Conservation (phyloP, 2,797 vertebrate genomes). For the Amphiprion clarkii region DNA sequence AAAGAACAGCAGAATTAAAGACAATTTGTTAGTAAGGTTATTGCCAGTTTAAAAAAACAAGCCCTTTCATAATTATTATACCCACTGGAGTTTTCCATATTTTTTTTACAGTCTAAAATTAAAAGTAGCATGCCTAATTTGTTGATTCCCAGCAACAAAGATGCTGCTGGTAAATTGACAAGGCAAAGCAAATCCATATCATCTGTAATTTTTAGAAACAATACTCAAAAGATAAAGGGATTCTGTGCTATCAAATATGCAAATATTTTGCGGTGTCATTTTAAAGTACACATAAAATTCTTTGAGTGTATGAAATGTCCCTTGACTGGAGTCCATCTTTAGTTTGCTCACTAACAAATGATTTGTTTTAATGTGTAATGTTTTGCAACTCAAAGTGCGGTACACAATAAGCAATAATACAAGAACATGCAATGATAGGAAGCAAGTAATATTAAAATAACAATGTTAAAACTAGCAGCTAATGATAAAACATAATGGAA, state of each 20-base stretch:
- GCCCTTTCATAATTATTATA: background rate
- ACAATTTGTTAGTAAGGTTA: slow-evolving; percentile 9
- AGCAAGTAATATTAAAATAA: background rate
- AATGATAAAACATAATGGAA: background rate
- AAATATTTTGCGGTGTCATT: background rate
- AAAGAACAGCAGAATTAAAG: background rate
- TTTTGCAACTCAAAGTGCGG: background rate
- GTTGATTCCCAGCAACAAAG: background rate
- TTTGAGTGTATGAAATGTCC: background rate
- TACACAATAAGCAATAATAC: too few relatives aligned
- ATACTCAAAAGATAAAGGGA: background rate
- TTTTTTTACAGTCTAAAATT: background rate
- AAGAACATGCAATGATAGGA: too few relatives aligned
- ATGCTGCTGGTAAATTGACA: background rate
- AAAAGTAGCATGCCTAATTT: background rate
- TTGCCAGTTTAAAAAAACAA: background rate
- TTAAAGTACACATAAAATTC: background rate
- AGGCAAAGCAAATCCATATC: background rate
- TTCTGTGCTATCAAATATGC: background rate
- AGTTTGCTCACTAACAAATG: background rate
- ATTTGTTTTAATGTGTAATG: background rate
- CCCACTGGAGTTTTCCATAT: slow-evolving; percentile 14
- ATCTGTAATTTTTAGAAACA: background rate
- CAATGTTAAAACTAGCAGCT: background rate
- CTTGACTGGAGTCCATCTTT: background rate